Percentiles rank a stretch among this genome's conserved stretches.
Evolutionary conservation across 1,140 invertebrate species (phyloP).

Genomic region (Hermetia illucens): DNA sequence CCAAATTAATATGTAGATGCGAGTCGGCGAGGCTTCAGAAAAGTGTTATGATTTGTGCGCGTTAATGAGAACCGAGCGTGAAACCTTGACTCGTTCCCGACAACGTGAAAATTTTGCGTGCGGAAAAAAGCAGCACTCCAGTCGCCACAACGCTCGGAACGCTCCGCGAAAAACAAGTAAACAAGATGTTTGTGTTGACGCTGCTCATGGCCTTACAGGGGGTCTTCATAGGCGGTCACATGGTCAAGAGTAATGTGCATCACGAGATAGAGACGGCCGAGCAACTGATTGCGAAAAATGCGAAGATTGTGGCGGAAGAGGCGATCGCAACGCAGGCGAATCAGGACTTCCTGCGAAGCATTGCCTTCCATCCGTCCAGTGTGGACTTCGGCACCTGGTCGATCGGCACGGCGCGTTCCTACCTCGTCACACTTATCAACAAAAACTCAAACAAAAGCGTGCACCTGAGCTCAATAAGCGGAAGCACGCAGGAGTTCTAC

Average conservation of each 20-base stretch:
- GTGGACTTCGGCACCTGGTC: constrained; percentile 42
- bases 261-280: no score
- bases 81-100: no score
- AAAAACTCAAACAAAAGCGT: constrained; percentile 54
- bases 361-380: constrained; percentile 21
- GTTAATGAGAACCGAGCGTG: no score
- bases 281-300: no score
- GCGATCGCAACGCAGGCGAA: not conserved
- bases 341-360: constrained; percentile 14
- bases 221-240: not conserved
- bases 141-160: no score
- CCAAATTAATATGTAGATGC: no score
- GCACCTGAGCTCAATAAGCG: constrained; percentile 74
- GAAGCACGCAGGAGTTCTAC: constrained; percentile 76
- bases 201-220: not conserved
- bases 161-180: no score
- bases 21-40: no score
- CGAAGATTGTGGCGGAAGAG: no score
- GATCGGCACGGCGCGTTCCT: constrained; percentile 66
- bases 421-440: constrained; percentile 68
- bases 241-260: not conserved
- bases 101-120: no score
- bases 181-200: not conserved
- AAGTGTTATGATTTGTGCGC: no score
- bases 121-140: no score